These are phyloP conservation scores for Chymomyza amoena DNA, from an alignment of 2,888 invertebrate genomes.

Conservation along the genomic window DNA sequence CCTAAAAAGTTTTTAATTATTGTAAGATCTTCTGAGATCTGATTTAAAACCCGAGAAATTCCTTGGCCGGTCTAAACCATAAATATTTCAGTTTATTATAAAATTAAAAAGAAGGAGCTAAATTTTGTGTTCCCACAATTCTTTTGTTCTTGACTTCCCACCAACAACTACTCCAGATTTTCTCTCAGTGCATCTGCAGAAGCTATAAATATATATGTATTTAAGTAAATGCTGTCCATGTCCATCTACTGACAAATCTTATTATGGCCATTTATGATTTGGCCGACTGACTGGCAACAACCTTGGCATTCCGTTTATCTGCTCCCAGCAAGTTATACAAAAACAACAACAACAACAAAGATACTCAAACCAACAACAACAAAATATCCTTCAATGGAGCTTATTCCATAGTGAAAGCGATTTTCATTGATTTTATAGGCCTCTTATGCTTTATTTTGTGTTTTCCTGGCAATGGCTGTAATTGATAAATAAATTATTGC, in stretches of 20 bases:
- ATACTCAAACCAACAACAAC: not conserved
- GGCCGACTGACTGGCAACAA: constrained; percentile 18
- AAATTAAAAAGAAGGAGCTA: too few species aligned
- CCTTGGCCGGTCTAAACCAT: too few species aligned
- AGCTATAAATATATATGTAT: constrained; percentile 59
- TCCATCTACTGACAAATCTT: constrained; percentile 61
- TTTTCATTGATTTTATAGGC: not conserved
- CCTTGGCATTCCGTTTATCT: not conserved
- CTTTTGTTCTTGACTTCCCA: constrained; percentile 18
- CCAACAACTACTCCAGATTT: constrained; percentile 1
- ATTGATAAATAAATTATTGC: constrained; percentile 62
- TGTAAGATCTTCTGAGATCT: too few species aligned
- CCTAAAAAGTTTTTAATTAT: too few species aligned
- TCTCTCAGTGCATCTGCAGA: constrained; percentile 9
- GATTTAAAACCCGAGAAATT: too few species aligned
- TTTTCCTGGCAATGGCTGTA: constrained; percentile 16
- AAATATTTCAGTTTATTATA: too few species aligned
- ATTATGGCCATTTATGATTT: constrained; percentile 52
- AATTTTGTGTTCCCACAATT: too few species aligned
- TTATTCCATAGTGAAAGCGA: not conserved
- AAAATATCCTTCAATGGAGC: not conserved
- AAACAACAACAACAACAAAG: not conserved
- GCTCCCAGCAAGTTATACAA: not conserved
- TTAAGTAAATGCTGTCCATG: constrained; percentile 10
- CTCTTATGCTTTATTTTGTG: not conserved